These are phyloP conservation scores for Mugil cephalus DNA, from an alignment of 2,113 vertebrate species.

Conservation along the genomic window DNA sequence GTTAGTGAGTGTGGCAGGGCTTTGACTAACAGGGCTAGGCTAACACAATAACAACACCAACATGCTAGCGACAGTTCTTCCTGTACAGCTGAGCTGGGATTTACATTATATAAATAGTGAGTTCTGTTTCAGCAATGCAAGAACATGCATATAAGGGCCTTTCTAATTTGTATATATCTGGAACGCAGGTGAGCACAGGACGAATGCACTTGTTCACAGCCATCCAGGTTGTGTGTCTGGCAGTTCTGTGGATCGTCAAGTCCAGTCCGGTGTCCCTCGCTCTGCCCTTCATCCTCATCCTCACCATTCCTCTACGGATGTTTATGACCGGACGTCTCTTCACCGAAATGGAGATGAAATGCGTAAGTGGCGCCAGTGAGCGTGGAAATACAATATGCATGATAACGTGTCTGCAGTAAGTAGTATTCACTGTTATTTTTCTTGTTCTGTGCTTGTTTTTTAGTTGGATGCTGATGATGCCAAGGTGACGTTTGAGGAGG, in stretches of 20 bases:
- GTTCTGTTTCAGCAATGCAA: too few species aligned
- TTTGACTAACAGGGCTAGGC: too few species aligned
- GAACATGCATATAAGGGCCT: background rate
- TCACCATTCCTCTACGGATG: slow-evolving; percentile 93
- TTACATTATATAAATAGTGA: too few species aligned
- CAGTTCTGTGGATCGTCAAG: slow-evolving; percentile 89
- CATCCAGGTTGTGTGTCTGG: slow-evolving; percentile 89
- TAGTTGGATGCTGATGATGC: slow-evolving; percentile 92
- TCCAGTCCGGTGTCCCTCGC: slow-evolving; percentile 87
- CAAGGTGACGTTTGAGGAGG: slow-evolving; percentile 89
- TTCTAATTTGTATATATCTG: slow-evolving; percentile 20
- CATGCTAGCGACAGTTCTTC: too few species aligned
- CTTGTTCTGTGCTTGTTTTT: slow-evolving; percentile 34
- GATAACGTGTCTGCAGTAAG: background rate
- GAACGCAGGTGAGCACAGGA: slow-evolving; percentile 90
- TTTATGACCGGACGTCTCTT: slow-evolving; percentile 90
- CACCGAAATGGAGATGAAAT: slow-evolving; percentile 89
- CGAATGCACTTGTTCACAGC: slow-evolving; percentile 94
- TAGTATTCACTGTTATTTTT: background rate
- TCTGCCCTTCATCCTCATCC: slow-evolving; percentile 93
- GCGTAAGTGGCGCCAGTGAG: slow-evolving; percentile 80
- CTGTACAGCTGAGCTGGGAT: too few species aligned
- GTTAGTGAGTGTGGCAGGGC: too few species aligned
- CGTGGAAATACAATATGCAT: background rate
- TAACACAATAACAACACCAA: too few species aligned